Percentiles rank a stretch among this genome's conserved stretches.
Conservation (phyloP, 2,113 vertebrate genomes). For the Grammomys surdaster region DNA sequence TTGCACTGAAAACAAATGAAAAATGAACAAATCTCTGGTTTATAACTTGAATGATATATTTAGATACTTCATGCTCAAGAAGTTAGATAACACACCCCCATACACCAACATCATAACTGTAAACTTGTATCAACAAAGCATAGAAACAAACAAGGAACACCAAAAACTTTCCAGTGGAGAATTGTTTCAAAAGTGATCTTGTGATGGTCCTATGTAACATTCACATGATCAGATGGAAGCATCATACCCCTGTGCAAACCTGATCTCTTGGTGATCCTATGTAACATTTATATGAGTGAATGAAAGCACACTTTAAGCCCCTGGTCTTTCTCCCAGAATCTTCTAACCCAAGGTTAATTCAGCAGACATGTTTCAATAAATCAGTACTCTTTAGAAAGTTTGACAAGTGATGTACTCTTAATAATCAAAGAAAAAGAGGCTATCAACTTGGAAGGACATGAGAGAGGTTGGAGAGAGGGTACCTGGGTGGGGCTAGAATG, state of each 20-base stretch:
- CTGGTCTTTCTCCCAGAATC: not conserved
- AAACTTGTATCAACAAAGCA: not conserved
- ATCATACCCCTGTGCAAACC: not conserved
- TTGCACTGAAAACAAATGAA: not conserved
- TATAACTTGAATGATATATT: constrained; percentile 4
- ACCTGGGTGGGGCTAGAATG: too few species aligned
- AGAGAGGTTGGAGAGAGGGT: not conserved
- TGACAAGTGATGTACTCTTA: not conserved
- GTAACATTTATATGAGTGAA: not conserved
- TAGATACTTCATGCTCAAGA: not conserved
- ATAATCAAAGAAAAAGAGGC: not conserved
- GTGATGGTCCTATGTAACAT: not conserved
- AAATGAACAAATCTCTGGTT: not conserved
- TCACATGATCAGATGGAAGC: not conserved
- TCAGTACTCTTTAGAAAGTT: not conserved
- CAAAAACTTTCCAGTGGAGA: not conserved
- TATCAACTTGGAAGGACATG: not conserved
- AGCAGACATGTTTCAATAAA: not conserved
- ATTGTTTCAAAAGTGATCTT: not conserved
- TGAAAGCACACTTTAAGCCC: not conserved
- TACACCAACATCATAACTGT: not conserved
- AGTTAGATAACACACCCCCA: not conserved
- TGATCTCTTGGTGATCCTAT: not conserved
- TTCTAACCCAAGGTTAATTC: not conserved
- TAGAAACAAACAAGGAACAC: not conserved